Evolutionary conservation across 2,797 vertebrate species (phyloP).

Genomic region (Smutsia gigantea): DNA sequence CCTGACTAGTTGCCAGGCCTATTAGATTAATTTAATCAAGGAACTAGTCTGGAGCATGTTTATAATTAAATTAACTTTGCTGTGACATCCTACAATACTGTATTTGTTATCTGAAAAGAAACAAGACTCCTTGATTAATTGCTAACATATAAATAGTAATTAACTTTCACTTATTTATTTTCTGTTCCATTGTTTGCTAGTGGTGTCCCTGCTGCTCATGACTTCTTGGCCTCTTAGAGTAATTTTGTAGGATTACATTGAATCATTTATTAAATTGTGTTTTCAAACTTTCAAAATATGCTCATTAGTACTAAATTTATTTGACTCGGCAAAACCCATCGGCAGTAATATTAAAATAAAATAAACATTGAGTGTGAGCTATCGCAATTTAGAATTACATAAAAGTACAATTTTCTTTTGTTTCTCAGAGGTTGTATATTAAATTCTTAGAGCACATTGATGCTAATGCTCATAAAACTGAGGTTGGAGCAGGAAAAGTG

Average conservation of each 20-base stretch:
- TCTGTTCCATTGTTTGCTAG: background rate
- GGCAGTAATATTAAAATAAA: slow-evolving; percentile 71
- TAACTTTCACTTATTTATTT: slow-evolving; percentile 35
- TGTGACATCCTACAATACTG: background rate
- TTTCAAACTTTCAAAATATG: slow-evolving; percentile 70
- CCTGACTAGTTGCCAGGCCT: background rate
- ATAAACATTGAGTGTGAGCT: slow-evolving; percentile 64
- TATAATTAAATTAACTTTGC: slow-evolving; percentile 14
- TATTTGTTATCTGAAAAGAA: background rate
- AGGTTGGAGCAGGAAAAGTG: background rate
- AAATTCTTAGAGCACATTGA: slow-evolving; percentile 58
- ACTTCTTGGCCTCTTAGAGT: background rate
- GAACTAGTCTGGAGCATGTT: background rate
- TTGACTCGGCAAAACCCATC: slow-evolving; percentile 60
- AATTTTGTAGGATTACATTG: slow-evolving; percentile 46
- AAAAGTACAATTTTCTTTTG: slow-evolving; percentile 47
- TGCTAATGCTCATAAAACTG: background rate
- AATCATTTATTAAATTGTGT: slow-evolving; percentile 73
- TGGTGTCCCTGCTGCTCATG: slow-evolving; percentile 11
- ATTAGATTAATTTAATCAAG: background rate
- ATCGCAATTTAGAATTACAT: slow-evolving; percentile 56
- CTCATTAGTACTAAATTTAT: slow-evolving; percentile 74
- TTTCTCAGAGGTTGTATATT: slow-evolving; percentile 42
- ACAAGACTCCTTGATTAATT: slow-evolving; percentile 40
- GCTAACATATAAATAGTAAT: slow-evolving; percentile 36